Percentiles rank a stretch among this genome's conserved stretches.
Evolutionary conservation across 2,888 invertebrate genomes (phyloP).

Genomic region (Drosophila mayaguana): DNA sequence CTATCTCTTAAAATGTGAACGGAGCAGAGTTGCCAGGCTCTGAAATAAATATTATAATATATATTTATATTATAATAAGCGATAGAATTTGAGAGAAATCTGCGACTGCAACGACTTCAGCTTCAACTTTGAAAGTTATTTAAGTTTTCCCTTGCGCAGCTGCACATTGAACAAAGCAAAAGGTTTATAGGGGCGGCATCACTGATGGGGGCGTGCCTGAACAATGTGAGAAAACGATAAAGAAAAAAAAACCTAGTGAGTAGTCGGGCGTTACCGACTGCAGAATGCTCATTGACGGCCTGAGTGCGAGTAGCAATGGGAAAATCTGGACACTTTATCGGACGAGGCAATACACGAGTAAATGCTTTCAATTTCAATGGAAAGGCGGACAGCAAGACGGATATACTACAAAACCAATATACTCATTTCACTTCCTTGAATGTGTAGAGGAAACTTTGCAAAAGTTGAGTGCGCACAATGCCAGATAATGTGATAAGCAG

Average conservation of each 20-base stretch:
- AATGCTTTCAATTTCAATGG: no score
- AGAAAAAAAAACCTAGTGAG: background rate
- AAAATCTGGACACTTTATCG: no score
- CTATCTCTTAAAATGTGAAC: constrained; percentile 69
- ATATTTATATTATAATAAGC: constrained; percentile 19
- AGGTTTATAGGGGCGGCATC: background rate
- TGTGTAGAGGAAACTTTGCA: constrained; percentile 29
- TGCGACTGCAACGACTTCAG: constrained; percentile 4
- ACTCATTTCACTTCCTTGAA: no score
- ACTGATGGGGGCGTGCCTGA: background rate
- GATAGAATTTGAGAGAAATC: constrained; percentile 13
- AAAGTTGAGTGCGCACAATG: constrained; percentile 52
- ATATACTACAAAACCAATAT: no score
- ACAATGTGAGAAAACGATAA: constrained; percentile 34
- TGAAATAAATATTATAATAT: constrained; percentile 8
- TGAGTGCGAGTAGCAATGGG: no score
- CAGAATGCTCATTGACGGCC: no score
- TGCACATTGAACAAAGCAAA: background rate
- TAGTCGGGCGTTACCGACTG: no score
- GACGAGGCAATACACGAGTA: no score
- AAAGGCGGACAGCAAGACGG: no score
- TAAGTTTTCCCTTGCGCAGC: background rate
- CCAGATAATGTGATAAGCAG: constrained; percentile 65
- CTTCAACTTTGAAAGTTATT: constrained; percentile 12
- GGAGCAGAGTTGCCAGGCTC: background rate